Conservation (phyloP, 2,113 vertebrate species). For the Percina caprodes region DNA sequence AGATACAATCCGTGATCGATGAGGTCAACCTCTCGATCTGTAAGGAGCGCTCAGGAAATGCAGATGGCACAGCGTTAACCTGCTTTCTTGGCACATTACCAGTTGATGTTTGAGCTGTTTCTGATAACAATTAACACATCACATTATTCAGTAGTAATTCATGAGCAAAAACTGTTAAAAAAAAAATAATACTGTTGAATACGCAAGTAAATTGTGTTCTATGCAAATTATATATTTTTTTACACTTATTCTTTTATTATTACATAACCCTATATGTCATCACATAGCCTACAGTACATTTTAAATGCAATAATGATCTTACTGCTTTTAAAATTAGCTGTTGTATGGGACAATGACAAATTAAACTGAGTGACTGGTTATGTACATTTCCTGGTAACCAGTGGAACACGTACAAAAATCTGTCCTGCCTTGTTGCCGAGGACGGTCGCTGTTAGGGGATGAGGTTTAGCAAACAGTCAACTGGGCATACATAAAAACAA, state of each 20-base stretch:
- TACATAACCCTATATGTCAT: not conserved
- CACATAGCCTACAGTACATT: not conserved
- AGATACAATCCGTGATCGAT: conserved; percentile 26
- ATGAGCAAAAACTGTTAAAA: not conserved
- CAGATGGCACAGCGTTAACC: not conserved
- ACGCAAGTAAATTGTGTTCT: too few relatives aligned
- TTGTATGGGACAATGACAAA: not conserved
- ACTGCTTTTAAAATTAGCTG: not conserved
- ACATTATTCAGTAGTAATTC: not conserved
- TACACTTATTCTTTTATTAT: not conserved
- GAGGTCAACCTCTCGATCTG: conserved; percentile 32
- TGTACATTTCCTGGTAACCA: not conserved
- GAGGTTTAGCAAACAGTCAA: not conserved
- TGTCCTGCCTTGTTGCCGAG: not conserved
- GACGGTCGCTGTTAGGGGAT: not conserved
- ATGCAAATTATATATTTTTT: not conserved
- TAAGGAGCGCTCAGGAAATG: conserved; percentile 18
- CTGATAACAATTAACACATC: not conserved
- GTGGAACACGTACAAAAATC: not conserved
- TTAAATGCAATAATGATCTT: not conserved
- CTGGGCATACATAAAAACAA: not conserved
- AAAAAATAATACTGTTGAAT: not conserved
- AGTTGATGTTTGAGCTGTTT: conserved; percentile 13
- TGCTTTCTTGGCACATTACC: conserved; percentile 3
- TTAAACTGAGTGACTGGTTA: not conserved